Conservation (phyloP, 2,113 vertebrate species). For the Eubucco bourcierii region DNA sequence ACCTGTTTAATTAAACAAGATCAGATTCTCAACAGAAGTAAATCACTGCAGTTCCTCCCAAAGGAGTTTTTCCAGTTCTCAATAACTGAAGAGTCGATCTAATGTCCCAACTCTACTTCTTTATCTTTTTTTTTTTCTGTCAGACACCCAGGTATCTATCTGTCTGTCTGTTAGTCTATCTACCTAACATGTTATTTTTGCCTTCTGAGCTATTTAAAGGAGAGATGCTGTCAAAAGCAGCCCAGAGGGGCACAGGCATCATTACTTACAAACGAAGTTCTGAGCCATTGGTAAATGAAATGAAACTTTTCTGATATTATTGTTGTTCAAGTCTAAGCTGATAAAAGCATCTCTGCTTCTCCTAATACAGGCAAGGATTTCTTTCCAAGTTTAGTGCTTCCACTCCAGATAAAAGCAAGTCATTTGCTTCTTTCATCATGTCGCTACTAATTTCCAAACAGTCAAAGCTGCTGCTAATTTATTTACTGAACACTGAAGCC, state of each 20-base stretch:
- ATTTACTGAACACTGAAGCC: constrained; percentile 80
- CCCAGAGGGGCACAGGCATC: constrained; percentile 55
- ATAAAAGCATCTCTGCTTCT: constrained; percentile 64
- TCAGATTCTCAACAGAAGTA: constrained; percentile 27
- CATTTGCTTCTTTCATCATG: constrained; percentile 78
- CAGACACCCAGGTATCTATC: not conserved
- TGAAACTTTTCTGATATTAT: constrained; percentile 66
- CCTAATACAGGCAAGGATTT: constrained; percentile 56
- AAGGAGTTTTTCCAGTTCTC: constrained; percentile 14
- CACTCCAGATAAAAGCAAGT: constrained; percentile 77
- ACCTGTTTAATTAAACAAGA: constrained; percentile 63
- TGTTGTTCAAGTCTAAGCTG: constrained; percentile 63
- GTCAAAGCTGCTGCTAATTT: constrained; percentile 79
- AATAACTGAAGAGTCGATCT: constrained; percentile 29
- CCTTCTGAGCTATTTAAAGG: constrained; percentile 28
- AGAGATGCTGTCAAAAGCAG: constrained; percentile 57
- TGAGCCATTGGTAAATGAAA: constrained; percentile 77
- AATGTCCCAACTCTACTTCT: not conserved
- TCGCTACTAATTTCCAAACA: constrained; percentile 82
- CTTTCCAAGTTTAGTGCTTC: constrained; percentile 62
- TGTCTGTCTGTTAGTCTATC: constrained; percentile 11
- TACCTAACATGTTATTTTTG: constrained; percentile 7
- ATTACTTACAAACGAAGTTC: constrained; percentile 78
- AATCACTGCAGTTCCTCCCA: constrained; percentile 42
- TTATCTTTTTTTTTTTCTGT: not conserved